Evolutionary conservation across 2,113 vertebrate genomes (phyloP).

Genomic region (Pteropus alecto): DNA sequence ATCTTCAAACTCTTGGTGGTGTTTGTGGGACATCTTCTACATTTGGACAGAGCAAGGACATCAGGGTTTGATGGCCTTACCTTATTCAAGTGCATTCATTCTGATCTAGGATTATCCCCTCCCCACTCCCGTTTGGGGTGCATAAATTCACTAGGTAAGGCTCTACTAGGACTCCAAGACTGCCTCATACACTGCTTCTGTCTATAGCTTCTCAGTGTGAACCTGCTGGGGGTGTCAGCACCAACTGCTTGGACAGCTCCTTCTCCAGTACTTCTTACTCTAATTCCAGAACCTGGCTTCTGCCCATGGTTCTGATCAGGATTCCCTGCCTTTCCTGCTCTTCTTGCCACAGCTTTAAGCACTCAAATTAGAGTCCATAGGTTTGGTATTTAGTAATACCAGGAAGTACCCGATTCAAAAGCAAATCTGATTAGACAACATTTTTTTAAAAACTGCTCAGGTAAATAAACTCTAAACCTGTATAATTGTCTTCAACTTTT

Average conservation of each 20-base stretch:
- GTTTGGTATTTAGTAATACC: background rate
- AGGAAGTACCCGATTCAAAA: background rate
- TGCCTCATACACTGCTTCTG: background rate
- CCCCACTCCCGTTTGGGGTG: background rate
- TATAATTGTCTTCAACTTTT: background rate
- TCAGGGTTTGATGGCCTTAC: background rate
- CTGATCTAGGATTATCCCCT: background rate
- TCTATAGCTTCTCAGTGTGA: background rate
- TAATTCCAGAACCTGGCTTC: background rate
- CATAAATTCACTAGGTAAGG: background rate
- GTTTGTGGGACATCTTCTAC: background rate
- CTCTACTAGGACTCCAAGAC: background rate
- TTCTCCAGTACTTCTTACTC: background rate
- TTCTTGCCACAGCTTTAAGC: background rate
- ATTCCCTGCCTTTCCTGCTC: background rate
- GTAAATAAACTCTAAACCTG: background rate
- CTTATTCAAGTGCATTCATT: background rate
- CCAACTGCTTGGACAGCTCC: conserved; percentile 52
- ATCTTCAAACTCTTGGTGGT: background rate
- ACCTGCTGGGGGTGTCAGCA: conserved; percentile 52
- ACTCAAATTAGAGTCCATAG: background rate
- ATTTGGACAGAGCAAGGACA: background rate
- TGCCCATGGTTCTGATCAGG: background rate
- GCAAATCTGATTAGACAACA: background rate
- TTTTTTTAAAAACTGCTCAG: background rate